phyloP scores from a whole-genome alignment of 2,888 invertebrate species.

The Osmoderma eremita region DNA sequence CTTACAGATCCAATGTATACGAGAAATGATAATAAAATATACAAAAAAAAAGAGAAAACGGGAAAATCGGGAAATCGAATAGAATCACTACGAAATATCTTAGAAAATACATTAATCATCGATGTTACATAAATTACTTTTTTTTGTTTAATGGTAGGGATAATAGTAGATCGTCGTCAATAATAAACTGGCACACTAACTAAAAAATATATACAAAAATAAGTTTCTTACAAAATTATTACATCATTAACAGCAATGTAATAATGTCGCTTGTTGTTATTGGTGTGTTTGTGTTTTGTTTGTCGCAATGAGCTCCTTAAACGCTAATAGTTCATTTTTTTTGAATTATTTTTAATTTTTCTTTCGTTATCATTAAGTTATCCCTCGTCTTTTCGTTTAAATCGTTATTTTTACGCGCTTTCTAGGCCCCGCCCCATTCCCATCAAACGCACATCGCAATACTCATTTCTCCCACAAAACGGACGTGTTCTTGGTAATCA shows the following conservation, averaged over 20 bases:
- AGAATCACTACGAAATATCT: conserved; percentile 26
- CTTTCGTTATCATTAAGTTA: too few species aligned
- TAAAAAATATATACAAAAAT: conserved; percentile 60
- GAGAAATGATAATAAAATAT: neutral
- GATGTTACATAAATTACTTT: conserved; percentile 45
- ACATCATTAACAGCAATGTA: too few species aligned
- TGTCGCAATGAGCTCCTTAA: conserved; percentile 51
- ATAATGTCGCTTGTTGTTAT: too few species aligned
- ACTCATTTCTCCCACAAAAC: neutral
- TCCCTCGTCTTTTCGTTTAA: too few species aligned
- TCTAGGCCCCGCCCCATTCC: too few species aligned
- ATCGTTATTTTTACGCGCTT: too few species aligned
- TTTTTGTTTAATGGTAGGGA: neutral
- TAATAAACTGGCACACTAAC: conserved; percentile 59
- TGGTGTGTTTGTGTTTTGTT: conserved; percentile 41
- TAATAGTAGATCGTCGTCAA: conserved; percentile 52
- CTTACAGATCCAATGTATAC: too few species aligned
- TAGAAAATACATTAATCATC: conserved; percentile 43
- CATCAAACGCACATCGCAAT: too few species aligned
- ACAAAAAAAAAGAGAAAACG: conserved; percentile 6
- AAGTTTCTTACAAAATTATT: conserved; percentile 57
- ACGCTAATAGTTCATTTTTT: conserved; percentile 4
- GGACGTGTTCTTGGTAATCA: neutral
- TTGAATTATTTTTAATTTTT: conserved; percentile 5
- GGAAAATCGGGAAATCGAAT: conserved; percentile 24